Percentiles rank a stretch among this genome's conserved stretches.
Conservation (phyloP, 92 coral and sea anemone species). For the Epizoanthus rinbou region DNA sequence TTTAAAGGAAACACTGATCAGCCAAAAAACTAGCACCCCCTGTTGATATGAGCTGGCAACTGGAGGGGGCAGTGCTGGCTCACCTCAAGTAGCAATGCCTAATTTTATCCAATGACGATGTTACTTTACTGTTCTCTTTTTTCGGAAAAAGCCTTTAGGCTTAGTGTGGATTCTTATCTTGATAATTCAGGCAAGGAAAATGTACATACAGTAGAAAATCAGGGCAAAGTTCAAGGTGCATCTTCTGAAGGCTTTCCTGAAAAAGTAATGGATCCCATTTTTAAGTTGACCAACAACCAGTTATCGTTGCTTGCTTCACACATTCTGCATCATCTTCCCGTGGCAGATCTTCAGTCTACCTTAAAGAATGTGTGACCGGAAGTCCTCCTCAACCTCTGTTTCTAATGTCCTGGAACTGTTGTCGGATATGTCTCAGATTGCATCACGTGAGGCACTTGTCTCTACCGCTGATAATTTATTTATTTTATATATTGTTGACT, state of each 20-base stretch:
- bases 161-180: slow-evolving; percentile 28
- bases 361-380: slow-evolving; percentile 13
- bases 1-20: not conserved
- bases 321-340: slow-evolving; percentile 8
- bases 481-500: too few species aligned
- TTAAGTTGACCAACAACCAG: slow-evolving; percentile 18
- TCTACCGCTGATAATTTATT: slow-evolving; percentile 21
- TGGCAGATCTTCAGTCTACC: slow-evolving; percentile 8
- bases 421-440: slow-evolving; percentile 1
- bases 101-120: too few species aligned
- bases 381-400: slow-evolving; percentile 9
- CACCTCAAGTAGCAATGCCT: too few species aligned
- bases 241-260: slow-evolving; percentile 13
- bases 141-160: slow-evolving; percentile 46
- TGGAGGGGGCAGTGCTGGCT: too few species aligned
- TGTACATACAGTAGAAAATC: not conserved
- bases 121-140: too few species aligned
- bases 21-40: slow-evolving; percentile 57
- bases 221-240: not conserved
- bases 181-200: slow-evolving; percentile 1
- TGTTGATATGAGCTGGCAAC: slow-evolving; percentile 45
- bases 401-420: slow-evolving; percentile 27
- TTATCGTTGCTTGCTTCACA: slow-evolving; percentile 14
- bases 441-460: slow-evolving; percentile 25
- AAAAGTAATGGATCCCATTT: slow-evolving; percentile 18